phyloP scores from a whole-genome alignment of 2,888 invertebrate genomes.

The Acleris literana region DNA sequence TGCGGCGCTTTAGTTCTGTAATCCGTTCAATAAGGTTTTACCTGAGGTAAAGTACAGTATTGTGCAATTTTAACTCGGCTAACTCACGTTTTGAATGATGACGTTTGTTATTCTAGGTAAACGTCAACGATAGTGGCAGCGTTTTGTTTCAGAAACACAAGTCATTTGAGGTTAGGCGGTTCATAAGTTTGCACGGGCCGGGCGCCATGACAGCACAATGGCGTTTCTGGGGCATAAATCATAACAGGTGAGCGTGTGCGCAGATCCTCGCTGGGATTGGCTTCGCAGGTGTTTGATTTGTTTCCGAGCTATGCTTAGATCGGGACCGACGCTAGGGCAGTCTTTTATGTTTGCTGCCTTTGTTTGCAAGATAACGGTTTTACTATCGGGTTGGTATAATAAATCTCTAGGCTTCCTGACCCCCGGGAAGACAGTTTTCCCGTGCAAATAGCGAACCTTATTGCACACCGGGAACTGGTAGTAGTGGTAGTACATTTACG shows the following conservation, averaged over 20 bases:
- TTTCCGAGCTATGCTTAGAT: slow-evolving; percentile 38
- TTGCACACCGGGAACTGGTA: neutral
- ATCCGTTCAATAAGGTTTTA: slow-evolving; percentile 28
- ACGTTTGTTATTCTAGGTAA: slow-evolving; percentile 30
- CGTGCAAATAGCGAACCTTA: neutral
- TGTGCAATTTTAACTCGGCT: slow-evolving; percentile 21
- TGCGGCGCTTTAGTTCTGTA: slow-evolving; percentile 13
- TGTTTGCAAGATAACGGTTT: slow-evolving; percentile 33
- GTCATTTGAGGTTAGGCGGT: slow-evolving; percentile 64
- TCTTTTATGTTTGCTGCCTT: slow-evolving; percentile 34
- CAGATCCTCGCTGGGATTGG: slow-evolving; percentile 52
- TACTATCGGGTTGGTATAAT: slow-evolving; percentile 22
- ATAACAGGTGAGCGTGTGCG: slow-evolving; percentile 71
- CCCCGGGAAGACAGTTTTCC: slow-evolving; percentile 15
- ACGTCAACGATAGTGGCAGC: slow-evolving; percentile 33
- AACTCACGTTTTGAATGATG: slow-evolving; percentile 32
- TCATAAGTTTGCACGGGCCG: slow-evolving; percentile 65
- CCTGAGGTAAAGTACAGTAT: slow-evolving; percentile 23
- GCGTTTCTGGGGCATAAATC: slow-evolving; percentile 68
- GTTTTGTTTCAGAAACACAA: slow-evolving; percentile 53
- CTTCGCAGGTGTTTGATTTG: slow-evolving; percentile 59
- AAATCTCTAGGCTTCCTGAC: slow-evolving; percentile 26
- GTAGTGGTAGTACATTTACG: no score
- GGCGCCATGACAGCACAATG: slow-evolving; percentile 72
- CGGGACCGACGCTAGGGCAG: slow-evolving; percentile 26